Evolutionary conservation across 1,140 invertebrate species (phyloP), one percentile per base, ranked within the genome.

Genomic region (Thalassaphorura encarpata): DNA sequence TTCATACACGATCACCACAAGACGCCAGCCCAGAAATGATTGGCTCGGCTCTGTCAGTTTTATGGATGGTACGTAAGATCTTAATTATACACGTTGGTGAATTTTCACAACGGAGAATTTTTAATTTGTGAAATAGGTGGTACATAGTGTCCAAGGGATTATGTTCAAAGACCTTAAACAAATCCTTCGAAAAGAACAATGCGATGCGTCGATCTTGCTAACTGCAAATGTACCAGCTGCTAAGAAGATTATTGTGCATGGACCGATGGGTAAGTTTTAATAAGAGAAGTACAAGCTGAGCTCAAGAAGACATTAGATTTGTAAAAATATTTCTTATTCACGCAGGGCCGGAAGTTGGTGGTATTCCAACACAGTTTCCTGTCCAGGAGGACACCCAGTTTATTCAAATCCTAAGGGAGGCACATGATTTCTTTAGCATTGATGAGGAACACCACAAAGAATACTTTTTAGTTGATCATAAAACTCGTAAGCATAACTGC

Each of bases 111-210:
- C 19, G 28, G 15, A 47, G 28, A 24, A 45, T 47, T 26, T 45
- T 60, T 52, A 58, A 71, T 71, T 59, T 6, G n/a, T n/a, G n/a
- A n/a, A n/a, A n/a, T 62, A 90, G 86, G 84, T 97, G 40, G 91
- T 97, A 1, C 87, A 89, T 60, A 92, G 89, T 69, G 94, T 99
- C 0, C 93, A 98, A 70, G 96, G 95, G 36, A 94, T 99, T 54
- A 96, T 97, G 83, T 97, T 99, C 66, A 99, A 99, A 75, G 97
- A 99, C 74, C 75, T 99, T 15, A 99, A 99, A 68, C 95, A 99
- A 76, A 97, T 97, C 56, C 73, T 99, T 54, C 80, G 96, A 55
- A 99, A 99, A 70, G 96, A 99, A 71, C 97, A 99, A 69, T 98
- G 95, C 70, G 96, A 99, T 75, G 91, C 94, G 0, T 94, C 92